phyloP scores from a whole-genome alignment of 2,888 invertebrate species.

The Malthinus flaveolus region DNA sequence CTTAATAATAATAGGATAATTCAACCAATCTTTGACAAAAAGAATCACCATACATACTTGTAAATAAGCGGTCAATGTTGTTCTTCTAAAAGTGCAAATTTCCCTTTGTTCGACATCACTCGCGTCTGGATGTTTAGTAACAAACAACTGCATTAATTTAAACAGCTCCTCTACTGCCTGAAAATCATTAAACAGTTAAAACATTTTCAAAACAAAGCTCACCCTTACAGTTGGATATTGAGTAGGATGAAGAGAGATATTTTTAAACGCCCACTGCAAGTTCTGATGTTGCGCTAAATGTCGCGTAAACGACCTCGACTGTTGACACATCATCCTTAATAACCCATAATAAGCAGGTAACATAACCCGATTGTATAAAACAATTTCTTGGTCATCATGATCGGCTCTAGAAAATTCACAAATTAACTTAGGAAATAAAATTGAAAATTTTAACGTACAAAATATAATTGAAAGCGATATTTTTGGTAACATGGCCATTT shows the following conservation, averaged over 20 bases:
- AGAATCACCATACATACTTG: constrained; percentile 58
- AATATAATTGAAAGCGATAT: constrained; percentile 96
- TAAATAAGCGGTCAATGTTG: constrained; percentile 85
- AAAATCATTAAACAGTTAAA: constrained; percentile 21
- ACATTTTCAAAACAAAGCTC: background rate
- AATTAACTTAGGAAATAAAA: background rate
- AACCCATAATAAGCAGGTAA: constrained; percentile 91
- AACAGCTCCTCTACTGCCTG: constrained; percentile 89
- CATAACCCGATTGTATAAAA: constrained; percentile 92
- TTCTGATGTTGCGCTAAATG: constrained; percentile 91
- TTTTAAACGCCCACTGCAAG: constrained; percentile 95
- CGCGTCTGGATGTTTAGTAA: constrained; percentile 79
- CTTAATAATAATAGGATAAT: too few species aligned
- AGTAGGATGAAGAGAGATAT: constrained; percentile 94
- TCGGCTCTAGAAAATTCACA: constrained; percentile 71
- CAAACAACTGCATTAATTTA: constrained; percentile 86
- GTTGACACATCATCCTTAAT: constrained; percentile 86
- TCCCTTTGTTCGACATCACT: constrained; percentile 78
- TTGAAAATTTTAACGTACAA: constrained; percentile 66
- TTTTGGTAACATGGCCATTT: constrained; percentile 86
- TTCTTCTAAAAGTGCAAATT: constrained; percentile 82
- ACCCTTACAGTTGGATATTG: constrained; percentile 76
- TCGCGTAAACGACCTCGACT: constrained; percentile 82
- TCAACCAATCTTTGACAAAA: background rate
- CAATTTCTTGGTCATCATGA: constrained; percentile 95